Base-by-base conservation (phyloP, 1,140 invertebrate genomes). In the Zaprionus inermis region DNA sequence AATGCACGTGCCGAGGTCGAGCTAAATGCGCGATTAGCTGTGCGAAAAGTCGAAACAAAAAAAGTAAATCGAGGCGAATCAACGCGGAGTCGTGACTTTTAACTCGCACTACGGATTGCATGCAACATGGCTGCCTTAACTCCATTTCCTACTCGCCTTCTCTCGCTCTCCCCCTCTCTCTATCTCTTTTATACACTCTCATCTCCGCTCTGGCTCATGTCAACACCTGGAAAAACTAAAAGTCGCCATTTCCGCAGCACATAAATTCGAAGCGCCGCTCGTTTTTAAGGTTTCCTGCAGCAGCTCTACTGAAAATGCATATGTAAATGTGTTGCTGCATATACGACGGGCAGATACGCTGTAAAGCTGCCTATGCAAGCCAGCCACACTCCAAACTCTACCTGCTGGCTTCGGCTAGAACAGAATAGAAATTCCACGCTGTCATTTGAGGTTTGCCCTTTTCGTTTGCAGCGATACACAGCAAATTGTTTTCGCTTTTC, bases 141-240 rank as follows among this genome's bases (percentile, higher is more conserved):
- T 41, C 12, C 22, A 55, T 30, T 46, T 41, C 20, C 18, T n/a
- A 34, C 52, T 24, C 44, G 20, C 41, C 9, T 24, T 24, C 46
- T 6, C 6, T 65, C 11, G 12, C 57, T 20, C 54, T 28, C 36
- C 16, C 49, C 7, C 34, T 6, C 16, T 32, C 22, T 22, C 36
- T 24, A 5, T 18, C 32, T 22, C 30, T 49, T 18, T 51, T 44
- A 14, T 20, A 7, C 52, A 30, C 18, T 51, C 51, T 54, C 51
- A 28, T 55, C 16, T 30, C 30, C 16, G 30, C 36, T 60, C 44
- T 28, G 49, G 16, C 60, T 44, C 34, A 52, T 79, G 60, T 52
- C 71, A 72, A 78, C 81, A 86, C 82, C 81, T 85, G 81, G 68
- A 88, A 85, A 86, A 85, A 82, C 79, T 82, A 77, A 85, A 85